Conservation (phyloP, 2,113 vertebrate species). For the Corapipo altera region DNA sequence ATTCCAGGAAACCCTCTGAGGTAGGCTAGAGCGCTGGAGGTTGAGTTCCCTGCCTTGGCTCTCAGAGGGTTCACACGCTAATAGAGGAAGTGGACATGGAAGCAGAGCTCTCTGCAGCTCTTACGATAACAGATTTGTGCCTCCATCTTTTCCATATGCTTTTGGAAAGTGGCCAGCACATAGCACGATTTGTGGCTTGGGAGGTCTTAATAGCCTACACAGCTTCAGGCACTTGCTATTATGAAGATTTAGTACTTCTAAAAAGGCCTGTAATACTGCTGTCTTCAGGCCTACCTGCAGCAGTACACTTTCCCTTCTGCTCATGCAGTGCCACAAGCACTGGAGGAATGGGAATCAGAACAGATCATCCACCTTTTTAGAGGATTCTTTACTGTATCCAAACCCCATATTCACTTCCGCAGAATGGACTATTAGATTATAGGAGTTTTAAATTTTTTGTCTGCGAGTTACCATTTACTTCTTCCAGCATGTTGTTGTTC, state of each 20-base stretch:
- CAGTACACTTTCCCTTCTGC: neutral
- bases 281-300: neutral
- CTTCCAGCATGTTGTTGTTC: neutral
- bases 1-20: neutral
- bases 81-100: neutral
- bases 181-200: neutral
- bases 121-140: neutral
- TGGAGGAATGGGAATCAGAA: neutral
- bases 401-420: neutral
- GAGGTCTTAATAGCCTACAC: neutral
- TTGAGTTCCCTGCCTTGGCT: neutral
- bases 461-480: neutral
- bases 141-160: neutral
- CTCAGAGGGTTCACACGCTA: fast-evolving
- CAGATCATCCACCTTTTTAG: neutral
- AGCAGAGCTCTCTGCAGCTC: neutral
- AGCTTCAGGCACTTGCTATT: neutral
- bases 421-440: neutral
- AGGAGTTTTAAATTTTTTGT: neutral
- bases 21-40: neutral
- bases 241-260: neutral
- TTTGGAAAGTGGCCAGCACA: neutral
- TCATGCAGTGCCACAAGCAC: neutral
- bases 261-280: neutral
- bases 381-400: neutral